Conservation (phyloP, 2,797 vertebrate genomes). For the Microtus agrestis region DNA sequence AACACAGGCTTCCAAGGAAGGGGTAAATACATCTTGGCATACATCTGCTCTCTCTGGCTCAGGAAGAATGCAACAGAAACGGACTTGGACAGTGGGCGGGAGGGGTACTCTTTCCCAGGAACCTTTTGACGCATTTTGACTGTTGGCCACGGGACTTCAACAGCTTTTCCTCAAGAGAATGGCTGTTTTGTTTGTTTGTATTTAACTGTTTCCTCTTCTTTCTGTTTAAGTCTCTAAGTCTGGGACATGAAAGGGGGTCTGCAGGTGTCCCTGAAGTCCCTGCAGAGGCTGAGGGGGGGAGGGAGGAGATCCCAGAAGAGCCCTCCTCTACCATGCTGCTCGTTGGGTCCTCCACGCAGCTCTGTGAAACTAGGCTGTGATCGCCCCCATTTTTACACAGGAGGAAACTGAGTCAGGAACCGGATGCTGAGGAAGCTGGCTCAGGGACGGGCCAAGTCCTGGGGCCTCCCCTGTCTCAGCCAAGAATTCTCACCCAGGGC, state of each 20-base stretch:
- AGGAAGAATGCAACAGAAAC: conserved; percentile 15
- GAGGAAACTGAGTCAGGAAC: conserved; percentile 44
- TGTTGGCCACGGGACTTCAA: not conserved
- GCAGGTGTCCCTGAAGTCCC: not conserved
- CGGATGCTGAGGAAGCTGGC: not conserved
- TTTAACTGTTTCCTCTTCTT: not conserved
- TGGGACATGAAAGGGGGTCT: not conserved
- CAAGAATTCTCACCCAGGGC: not conserved
- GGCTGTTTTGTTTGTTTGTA: not conserved
- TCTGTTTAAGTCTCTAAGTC: conserved; percentile 15
- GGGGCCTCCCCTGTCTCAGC: not conserved
- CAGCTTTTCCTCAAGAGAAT: not conserved
- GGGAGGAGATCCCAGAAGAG: not conserved
- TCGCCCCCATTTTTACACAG: not conserved
- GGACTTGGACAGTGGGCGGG: not conserved
- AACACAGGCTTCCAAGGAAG: not conserved
- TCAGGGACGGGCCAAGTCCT: not conserved
- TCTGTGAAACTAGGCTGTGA: not conserved
- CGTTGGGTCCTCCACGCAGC: not conserved
- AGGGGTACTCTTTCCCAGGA: not conserved
- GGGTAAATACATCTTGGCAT: not conserved
- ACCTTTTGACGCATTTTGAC: not conserved
- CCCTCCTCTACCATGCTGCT: not conserved
- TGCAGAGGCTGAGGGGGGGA: not conserved
- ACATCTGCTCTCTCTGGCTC: not conserved